Base-by-base conservation (phyloP, 2,888 invertebrate species). In the Adelphocoris suturalis region DNA sequence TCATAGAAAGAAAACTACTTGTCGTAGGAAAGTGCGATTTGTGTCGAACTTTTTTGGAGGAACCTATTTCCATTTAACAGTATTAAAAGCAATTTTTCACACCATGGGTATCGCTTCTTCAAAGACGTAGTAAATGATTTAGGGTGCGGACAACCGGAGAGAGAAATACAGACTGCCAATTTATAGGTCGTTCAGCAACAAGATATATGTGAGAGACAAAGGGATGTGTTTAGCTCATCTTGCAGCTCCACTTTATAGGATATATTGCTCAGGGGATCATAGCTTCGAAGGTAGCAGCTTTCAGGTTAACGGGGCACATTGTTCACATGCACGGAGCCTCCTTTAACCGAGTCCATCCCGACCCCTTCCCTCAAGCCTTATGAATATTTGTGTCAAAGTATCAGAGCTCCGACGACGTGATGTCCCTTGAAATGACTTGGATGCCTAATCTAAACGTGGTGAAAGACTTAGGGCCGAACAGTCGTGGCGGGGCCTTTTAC, bases 251-350 rank as follows among this genome's bases (percentile, higher is more conserved):
- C 9, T 23, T 19, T 13, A 68, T 0, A 27, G 3, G 23, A 23
- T 23, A n/a, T n/a, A 23, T 68, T 23, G 23, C 68, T 68, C 68
- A 5, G 23, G 68, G 47, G 46, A 16, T 19, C n/a, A 28, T 19
- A 46, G 12, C 27, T 80, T 2, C 52, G 55, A 47, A 82, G 52
- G 80, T 80, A 37, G 27, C 82, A 16, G 52, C 52, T 82, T 52
- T 82, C 52, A 82, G 82, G 82, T 52, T 52, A 82, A 82, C 82
- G 82, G 82, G 82, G 5, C 37, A 27, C 52, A 82, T 82, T 82
- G 82, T 82, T 82, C 82, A 82, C 82, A 82, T 82, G 82, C 52
- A 55, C 16, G 52, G 27, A 27, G 27, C 52, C 55, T 55, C 82
- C 82, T 82, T 80, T 80, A 19, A 27, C 82, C 27, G 52, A 82